phyloP scores from a whole-genome alignment of 2,888 invertebrate genomes.

The Sphaerophoria rueppellii region DNA sequence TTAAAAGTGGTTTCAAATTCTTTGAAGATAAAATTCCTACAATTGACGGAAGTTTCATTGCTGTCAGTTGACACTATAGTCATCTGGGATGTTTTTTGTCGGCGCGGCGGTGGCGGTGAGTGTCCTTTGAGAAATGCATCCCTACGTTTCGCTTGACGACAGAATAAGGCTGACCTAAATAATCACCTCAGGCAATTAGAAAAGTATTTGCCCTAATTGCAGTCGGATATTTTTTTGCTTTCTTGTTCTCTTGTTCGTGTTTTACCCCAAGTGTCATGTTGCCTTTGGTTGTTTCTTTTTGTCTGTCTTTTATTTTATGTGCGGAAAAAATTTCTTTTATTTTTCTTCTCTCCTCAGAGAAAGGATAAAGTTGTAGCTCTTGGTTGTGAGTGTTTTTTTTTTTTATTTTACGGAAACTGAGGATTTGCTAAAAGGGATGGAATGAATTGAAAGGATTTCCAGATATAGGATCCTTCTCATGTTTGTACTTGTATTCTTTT shows the following conservation, averaged over 20 bases:
- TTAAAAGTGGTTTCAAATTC: slow-evolving; percentile 35
- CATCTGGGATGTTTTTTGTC: slow-evolving; percentile 26
- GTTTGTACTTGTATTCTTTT: slow-evolving; percentile 27
- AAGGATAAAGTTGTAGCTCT: slow-evolving; percentile 51
- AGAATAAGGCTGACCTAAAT: slow-evolving; percentile 53
- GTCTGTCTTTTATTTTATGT: slow-evolving; percentile 23
- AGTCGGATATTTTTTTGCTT: slow-evolving; percentile 39
- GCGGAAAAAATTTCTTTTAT: slow-evolving; percentile 22
- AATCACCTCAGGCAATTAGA: slow-evolving; percentile 71
- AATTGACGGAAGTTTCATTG: slow-evolving; percentile 45
- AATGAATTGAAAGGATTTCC: slow-evolving; percentile 65
- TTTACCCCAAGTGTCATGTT: slow-evolving; percentile 6
- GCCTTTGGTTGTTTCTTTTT: slow-evolving; percentile 7
- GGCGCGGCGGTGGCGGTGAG: background rate
- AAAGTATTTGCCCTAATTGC: slow-evolving; percentile 67
- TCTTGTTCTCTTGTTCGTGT: slow-evolving; percentile 2
- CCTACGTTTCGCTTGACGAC: background rate
- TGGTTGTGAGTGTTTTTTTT: slow-evolving; percentile 17
- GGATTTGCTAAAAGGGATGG: slow-evolving; percentile 56
- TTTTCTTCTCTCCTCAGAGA: slow-evolving; percentile 1
- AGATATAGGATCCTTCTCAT: slow-evolving; percentile 13
- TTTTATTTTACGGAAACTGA: slow-evolving; percentile 54
- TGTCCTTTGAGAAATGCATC: slow-evolving; percentile 23
- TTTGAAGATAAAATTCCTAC: slow-evolving; percentile 32
- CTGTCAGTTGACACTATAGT: slow-evolving; percentile 3